phyloP scores from a whole-genome alignment of 1,140 invertebrate species.

The Heliconius hewitsoni region DNA sequence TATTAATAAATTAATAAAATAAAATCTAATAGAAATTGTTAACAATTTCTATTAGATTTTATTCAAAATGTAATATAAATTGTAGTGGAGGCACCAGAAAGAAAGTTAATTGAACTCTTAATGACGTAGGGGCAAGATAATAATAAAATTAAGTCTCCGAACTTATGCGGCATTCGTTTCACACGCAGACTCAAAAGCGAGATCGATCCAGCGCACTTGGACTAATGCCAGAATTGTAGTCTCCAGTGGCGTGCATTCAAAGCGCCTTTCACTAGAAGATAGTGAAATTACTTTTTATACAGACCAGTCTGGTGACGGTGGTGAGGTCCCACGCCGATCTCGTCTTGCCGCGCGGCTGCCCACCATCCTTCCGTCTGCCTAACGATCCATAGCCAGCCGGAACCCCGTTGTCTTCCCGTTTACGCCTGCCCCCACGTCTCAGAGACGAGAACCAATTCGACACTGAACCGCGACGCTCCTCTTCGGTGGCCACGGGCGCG shows the following conservation, averaged over 20 bases:
- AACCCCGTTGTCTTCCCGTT: constrained; percentile 67
- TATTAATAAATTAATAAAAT: not conserved
- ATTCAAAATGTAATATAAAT: not conserved
- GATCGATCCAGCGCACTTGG: constrained; percentile 74
- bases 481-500: constrained; percentile 64
- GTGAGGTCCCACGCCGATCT: constrained; percentile 85
- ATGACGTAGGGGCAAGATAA: constrained; percentile 25
- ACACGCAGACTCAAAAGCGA: constrained; percentile 63
- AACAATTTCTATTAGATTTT: not conserved
- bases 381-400: constrained; percentile 75
- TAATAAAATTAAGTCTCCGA: constrained; percentile 35
- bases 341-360: constrained; percentile 77
- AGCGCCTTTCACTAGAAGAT: constrained; percentile 49
- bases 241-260: constrained; percentile 56
- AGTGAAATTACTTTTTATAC: constrained; percentile 56
- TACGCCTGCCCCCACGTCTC: constrained; percentile 81
- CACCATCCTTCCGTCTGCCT: constrained; percentile 72
- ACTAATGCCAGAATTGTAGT: constrained; percentile 60
- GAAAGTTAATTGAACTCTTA: not conserved
- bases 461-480: constrained; percentile 83
- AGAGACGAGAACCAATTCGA: constrained; percentile 89
- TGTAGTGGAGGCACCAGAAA: not conserved
- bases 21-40: not conserved
- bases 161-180: constrained; percentile 58
- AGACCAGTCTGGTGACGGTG: constrained; percentile 80